phyloP scores from a whole-genome alignment of 2,113 vertebrate species.

The Sylvilagus bachmani region DNA sequence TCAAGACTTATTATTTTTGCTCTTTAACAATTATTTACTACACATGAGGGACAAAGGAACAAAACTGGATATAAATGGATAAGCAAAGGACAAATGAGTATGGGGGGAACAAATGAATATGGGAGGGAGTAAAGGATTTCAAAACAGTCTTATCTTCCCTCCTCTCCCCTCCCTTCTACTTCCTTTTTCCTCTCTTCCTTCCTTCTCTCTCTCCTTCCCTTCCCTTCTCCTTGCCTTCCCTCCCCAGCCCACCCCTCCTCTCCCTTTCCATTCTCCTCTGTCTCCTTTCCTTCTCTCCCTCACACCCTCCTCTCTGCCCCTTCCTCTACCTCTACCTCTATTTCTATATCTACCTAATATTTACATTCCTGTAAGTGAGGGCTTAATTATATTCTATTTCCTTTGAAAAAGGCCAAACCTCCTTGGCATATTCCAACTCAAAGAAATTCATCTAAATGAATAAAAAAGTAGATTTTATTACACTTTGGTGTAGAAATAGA shows the following conservation, averaged over 20 bases:
- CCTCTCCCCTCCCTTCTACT: no score
- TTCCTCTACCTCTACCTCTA: no score
- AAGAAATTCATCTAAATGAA: background rate
- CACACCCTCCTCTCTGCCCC: background rate
- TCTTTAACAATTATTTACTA: conserved; percentile 6
- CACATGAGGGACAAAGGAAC: background rate
- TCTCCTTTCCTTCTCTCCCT: background rate
- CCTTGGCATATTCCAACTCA: background rate
- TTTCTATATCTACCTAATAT: background rate
- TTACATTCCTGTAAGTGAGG: background rate
- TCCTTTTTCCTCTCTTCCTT: no score
- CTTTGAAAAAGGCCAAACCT: background rate
- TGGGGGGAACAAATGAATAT: no score
- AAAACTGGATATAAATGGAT: background rate
- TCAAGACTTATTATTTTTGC: background rate
- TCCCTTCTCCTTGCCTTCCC: no score
- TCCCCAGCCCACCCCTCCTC: no score
- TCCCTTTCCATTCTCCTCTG: background rate
- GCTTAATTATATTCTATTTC: background rate
- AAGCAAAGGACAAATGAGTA: conserved; percentile 14
- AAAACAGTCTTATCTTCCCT: background rate
- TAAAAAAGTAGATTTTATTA: background rate
- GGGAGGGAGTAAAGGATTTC: background rate
- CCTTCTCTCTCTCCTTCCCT: no score
- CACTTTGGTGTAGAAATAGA: background rate